phyloP scores from a whole-genome alignment of 1,140 invertebrate species.

The Conopomorpha cramerella region DNA sequence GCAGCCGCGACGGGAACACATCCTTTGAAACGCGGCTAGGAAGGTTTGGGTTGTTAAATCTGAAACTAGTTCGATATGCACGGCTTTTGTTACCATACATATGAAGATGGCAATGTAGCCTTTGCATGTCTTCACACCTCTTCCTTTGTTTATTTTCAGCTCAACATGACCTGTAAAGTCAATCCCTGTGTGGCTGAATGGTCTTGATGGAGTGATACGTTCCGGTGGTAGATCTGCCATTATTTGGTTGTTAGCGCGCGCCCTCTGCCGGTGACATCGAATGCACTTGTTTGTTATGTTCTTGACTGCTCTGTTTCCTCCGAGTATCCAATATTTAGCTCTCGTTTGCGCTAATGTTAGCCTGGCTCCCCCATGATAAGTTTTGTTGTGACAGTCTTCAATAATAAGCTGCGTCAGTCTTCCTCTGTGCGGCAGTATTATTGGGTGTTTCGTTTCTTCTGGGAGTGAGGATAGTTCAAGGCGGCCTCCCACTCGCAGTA shows the following conservation, averaged over 20 bases:
- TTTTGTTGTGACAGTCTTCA: conserved; percentile 13
- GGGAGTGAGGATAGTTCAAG: conserved; percentile 17
- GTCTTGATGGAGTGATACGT: background rate
- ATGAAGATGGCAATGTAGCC: background rate
- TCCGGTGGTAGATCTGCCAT: conserved; percentile 22
- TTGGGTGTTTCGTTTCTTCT: conserved; percentile 16
- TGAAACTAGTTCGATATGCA: background rate
- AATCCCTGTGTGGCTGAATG: background rate
- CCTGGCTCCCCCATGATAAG: conserved; percentile 21
- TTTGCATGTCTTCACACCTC: background rate
- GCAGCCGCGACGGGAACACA: background rate
- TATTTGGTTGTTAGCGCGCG: conserved; percentile 3
- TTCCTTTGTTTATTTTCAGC: background rate
- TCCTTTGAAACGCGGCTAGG: background rate
- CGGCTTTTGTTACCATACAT: background rate
- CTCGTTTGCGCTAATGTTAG: conserved; percentile 11
- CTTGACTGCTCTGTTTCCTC: background rate
- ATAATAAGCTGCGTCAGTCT: conserved; percentile 14
- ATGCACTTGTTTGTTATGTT: conserved; percentile 10
- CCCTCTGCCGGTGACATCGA: conserved; percentile 3
- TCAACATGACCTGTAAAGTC: background rate
- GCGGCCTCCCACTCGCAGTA: conserved; percentile 37
- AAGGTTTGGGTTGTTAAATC: background rate
- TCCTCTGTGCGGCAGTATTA: conserved; percentile 7
- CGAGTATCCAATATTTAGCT: conserved; percentile 17